Conservation (phyloP, 2,888 invertebrate species). For the Acholoe squamosa region DNA sequence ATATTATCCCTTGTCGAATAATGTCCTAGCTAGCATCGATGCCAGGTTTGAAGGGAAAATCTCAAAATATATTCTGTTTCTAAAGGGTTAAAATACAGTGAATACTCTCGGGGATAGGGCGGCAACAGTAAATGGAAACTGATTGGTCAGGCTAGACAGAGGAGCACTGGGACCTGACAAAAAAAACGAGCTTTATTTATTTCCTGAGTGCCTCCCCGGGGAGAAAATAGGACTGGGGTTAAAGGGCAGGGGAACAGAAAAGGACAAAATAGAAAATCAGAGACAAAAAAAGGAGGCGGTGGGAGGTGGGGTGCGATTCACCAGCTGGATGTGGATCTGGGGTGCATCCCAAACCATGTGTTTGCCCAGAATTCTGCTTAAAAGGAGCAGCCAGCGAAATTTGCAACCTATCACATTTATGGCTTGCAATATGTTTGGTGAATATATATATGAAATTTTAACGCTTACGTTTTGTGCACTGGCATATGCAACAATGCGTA, state of each 20-base stretch:
- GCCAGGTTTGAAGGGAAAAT: too few species aligned
- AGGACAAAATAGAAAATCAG: too few species aligned
- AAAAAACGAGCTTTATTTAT: not conserved
- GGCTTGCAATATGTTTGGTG: too few species aligned
- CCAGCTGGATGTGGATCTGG: not conserved
- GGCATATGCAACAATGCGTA: too few species aligned
- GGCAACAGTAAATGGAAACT: not conserved
- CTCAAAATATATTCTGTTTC: too few species aligned
- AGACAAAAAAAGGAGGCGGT: not conserved
- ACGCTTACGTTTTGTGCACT: too few species aligned
- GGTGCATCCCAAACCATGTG: not conserved
- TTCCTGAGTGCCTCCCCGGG: not conserved
- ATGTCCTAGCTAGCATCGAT: too few species aligned
- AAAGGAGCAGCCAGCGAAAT: too few species aligned
- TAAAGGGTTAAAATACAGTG: not conserved
- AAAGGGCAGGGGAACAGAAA: not conserved
- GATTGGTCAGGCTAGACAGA: not conserved
- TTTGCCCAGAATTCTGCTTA: too few species aligned
- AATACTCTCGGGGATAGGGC: not conserved
- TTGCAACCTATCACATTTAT: too few species aligned
- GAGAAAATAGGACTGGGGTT: not conserved
- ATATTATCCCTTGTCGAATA: too few species aligned
- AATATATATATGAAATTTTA: too few species aligned
- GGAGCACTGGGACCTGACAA: not conserved
- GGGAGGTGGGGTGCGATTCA: not conserved